Percentiles rank a stretch among this genome's conserved stretches.
phyloP scores from a whole-genome alignment of 2,888 invertebrate species.

The Phrixothrix hirtus region DNA sequence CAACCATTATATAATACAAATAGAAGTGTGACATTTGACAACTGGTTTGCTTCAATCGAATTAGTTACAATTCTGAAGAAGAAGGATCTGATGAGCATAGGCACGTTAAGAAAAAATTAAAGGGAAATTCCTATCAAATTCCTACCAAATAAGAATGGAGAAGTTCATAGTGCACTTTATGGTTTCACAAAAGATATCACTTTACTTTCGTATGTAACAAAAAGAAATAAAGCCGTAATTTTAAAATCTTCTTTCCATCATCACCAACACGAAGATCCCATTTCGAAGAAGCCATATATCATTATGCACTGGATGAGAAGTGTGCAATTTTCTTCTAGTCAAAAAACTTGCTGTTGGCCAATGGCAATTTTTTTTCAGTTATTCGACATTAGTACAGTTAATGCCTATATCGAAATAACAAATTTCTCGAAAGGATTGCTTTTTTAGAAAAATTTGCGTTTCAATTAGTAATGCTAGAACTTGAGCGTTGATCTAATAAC shows the following conservation, averaged over 20 bases:
- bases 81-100: conserved; percentile 16
- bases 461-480: not conserved
- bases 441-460: not conserved
- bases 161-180: too few relatives aligned
- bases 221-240: too few relatives aligned
- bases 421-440: not conserved
- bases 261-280: too few relatives aligned
- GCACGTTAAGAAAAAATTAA: conserved; percentile 28
- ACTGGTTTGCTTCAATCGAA: conserved; percentile 31
- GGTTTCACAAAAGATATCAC: too few relatives aligned
- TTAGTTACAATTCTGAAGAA: conserved; percentile 19
- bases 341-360: too few relatives aligned
- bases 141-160: too few relatives aligned
- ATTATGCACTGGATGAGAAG: too few relatives aligned
- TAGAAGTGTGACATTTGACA: conserved; percentile 26
- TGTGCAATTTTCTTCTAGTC: too few relatives aligned
- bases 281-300: too few relatives aligned
- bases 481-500: not conserved
- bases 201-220: too few relatives aligned
- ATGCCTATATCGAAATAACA: not conserved
- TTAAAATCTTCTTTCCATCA: too few relatives aligned
- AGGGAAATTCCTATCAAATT: conserved; percentile 36
- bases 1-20: conserved; percentile 14
- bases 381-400: not conserved
- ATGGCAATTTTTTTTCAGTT: not conserved